Evolutionary conservation across 92 coral and sea anemone species (phyloP).

Genomic region (Phenganax subtilis): DNA sequence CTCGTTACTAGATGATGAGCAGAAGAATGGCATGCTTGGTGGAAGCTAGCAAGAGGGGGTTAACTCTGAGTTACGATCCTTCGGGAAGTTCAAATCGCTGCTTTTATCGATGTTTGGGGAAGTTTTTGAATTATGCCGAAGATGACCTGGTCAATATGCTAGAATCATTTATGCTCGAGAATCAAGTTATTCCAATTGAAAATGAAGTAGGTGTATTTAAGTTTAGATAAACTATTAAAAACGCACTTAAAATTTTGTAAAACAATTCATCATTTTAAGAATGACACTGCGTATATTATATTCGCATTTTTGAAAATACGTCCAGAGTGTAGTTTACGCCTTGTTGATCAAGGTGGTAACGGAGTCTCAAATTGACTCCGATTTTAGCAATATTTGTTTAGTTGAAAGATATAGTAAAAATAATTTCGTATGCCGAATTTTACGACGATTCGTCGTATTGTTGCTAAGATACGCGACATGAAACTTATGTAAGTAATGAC

Average conservation of each 20-base stretch:
- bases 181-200: constrained; percentile 32
- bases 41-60: constrained; percentile 24
- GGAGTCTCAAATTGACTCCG: too few species aligned
- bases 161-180: constrained; percentile 33
- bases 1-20: not conserved
- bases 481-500: too few species aligned
- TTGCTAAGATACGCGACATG: too few species aligned
- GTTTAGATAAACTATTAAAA: not conserved
- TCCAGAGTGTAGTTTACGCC: too few species aligned
- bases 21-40: constrained; percentile 4
- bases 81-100: constrained; percentile 41
- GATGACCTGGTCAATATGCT: constrained; percentile 21
- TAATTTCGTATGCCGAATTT: too few species aligned
- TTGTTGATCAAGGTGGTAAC: too few species aligned
- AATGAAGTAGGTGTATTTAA: constrained; percentile 13
- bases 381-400: not conserved
- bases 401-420: not conserved
- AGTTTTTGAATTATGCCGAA: constrained; percentile 23
- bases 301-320: too few species aligned
- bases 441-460: too few species aligned
- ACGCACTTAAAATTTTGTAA: too few species aligned
- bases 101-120: constrained; percentile 35
- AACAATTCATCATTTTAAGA: too few species aligned
- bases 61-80: constrained; percentile 36
- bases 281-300: too few species aligned